Evolutionary conservation across 1,140 invertebrate species (phyloP).

Genomic region (Ips nitidus): DNA sequence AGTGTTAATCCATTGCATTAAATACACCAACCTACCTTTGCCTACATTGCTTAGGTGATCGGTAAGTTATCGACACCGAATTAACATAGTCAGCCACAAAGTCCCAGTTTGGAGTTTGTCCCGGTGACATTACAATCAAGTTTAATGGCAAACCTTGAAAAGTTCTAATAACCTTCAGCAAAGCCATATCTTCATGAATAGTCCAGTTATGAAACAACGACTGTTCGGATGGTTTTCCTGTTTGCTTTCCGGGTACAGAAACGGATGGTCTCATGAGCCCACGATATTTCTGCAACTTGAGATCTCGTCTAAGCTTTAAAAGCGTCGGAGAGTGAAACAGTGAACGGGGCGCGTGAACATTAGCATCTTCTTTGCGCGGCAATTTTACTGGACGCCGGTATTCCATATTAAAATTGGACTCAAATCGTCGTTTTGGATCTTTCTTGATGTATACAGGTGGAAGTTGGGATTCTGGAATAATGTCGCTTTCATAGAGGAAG

Average conservation of each 20-base stretch:
- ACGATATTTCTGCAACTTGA: slow-evolving; percentile 68
- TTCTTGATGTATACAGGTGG: slow-evolving; percentile 85
- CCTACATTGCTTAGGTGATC: slow-evolving; percentile 87
- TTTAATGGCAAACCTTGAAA: slow-evolving; percentile 82
- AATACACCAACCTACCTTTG: slow-evolving; percentile 54
- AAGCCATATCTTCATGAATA: slow-evolving; percentile 85
- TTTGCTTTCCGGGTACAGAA: slow-evolving; percentile 60
- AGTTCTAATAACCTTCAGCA: slow-evolving; percentile 82
- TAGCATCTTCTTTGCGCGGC: slow-evolving; percentile 70
- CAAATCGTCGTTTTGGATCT: slow-evolving; percentile 71
- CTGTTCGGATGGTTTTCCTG: slow-evolving; percentile 62
- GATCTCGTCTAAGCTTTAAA: slow-evolving; percentile 55
- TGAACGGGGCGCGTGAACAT: slow-evolving; percentile 76
- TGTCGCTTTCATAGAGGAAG: slow-evolving; percentile 81
- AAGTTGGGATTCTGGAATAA: slow-evolving; percentile 81
- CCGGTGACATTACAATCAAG: slow-evolving; percentile 74
- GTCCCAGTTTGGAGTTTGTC: slow-evolving; percentile 93
- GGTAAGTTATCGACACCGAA: slow-evolving; percentile 73
- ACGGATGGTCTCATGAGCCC: slow-evolving; percentile 63
- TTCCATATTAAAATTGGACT: slow-evolving; percentile 56
- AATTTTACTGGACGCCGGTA: slow-evolving; percentile 64
- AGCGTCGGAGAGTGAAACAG: slow-evolving; percentile 82
- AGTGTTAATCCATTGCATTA: slow-evolving; percentile 29
- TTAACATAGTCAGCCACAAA: slow-evolving; percentile 91
- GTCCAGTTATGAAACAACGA: slow-evolving; percentile 81